Base-by-base conservation (phyloP, 2,113 vertebrate species). In the Alaudala cheleensis region DNA sequence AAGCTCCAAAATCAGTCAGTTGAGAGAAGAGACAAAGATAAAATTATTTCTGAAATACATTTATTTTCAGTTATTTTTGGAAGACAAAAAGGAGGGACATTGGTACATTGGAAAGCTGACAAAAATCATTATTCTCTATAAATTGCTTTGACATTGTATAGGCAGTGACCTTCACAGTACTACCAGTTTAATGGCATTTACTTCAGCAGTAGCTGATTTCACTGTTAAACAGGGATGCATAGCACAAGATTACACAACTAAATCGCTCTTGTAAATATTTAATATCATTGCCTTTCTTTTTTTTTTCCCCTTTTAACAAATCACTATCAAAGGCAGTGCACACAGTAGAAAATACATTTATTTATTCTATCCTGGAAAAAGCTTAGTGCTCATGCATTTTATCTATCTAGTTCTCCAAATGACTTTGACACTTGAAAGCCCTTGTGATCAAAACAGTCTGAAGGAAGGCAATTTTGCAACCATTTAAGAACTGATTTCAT, bases 181-280 rank as follows among this genome's bases (percentile, higher is more conserved):
- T 71, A 96, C 90, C 77, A 86, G 93, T 92, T 97, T 97, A 97
- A 97, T 95, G 90, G 88, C 95, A 97, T 97, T 97, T 97, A 95
- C 95, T 98, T 96, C 97, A 96, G 96, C 95, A 97, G 95, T 83
- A 97, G 96, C 96, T 97, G 97, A 97, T 98, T 98, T 98, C 97
- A 96, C 97, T 97, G 93, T 97, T 97, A 97, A 98, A 97, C 90
- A 97, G 86, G 96, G 93, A 97, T 87, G 67, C 92, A 94, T 92
- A 77, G 88, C 94, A 97, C 90, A 92, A 96, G 96, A 98, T 98
- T 98, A 98, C 95, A 97, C 95, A 97, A 97, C 97, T 97, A 98
- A 98, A 98, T 98, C 97, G 96, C 96, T 98, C 97, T 95, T 97
- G 97, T 98, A 98, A 98, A 98, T 98, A 98, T 98, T 98, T 98